phyloP scores from a whole-genome alignment of 2,888 invertebrate species.

The Ferrisia virgata region DNA sequence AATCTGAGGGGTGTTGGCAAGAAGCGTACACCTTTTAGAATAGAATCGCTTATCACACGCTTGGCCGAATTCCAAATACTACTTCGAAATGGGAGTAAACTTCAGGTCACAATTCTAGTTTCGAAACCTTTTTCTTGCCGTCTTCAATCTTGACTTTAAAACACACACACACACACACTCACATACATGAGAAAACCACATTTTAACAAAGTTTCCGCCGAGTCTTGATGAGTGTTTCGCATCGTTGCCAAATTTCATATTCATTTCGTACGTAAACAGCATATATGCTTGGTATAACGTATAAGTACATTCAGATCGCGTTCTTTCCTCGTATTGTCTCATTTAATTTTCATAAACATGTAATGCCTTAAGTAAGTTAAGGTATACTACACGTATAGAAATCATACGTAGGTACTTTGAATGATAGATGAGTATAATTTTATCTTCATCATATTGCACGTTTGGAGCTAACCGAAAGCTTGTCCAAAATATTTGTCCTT shows the following conservation, averaged over 20 bases:
- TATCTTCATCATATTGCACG: no score
- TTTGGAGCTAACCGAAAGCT: no score
- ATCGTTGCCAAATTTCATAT: conserved; percentile 31
- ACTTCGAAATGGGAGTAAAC: conserved; percentile 37
- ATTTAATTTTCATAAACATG: neutral
- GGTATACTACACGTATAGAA: neutral
- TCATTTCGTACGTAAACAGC: neutral
- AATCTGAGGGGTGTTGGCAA: conserved; percentile 40
- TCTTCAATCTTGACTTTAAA: conserved; percentile 37
- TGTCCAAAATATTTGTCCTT: no score
- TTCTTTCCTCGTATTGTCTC: neutral
- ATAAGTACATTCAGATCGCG: neutral
- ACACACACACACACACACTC: neutral
- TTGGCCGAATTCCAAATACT: conserved; percentile 38
- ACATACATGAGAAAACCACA: neutral
- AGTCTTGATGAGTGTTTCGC: conserved; percentile 32
- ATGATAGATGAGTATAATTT: no score
- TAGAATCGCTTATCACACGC: conserved; percentile 39
- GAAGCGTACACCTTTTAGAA: conserved; percentile 39
- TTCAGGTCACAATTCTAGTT: conserved; percentile 36
- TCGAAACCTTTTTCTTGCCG: conserved; percentile 31
- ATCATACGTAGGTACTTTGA: neutral
- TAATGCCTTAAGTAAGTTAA: no score
- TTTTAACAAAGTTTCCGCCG: conserved; percentile 30
- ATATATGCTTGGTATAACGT: neutral